Percentiles rank a stretch among this genome's conserved stretches.
Conservation (phyloP, 2,888 invertebrate species). For the Ornithoptera priamus region DNA sequence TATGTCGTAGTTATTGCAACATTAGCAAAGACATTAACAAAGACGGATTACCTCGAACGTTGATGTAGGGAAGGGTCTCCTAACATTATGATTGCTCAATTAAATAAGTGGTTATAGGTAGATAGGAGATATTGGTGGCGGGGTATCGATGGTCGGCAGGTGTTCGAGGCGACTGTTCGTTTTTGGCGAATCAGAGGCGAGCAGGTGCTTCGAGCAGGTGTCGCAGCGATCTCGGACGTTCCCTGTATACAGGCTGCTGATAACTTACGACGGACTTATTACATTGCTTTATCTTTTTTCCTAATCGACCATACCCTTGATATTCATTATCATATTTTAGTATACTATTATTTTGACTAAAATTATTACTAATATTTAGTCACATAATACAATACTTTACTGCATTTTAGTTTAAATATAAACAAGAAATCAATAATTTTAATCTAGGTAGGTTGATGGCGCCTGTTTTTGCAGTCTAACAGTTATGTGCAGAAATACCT, state of each 20-base stretch:
- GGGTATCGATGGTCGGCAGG: conserved; percentile 57
- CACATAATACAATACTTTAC: too few species aligned
- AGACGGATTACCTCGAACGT: conserved; percentile 1
- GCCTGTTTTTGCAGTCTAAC: too few species aligned
- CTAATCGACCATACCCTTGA: background rate
- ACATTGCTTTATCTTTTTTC: conserved; percentile 24
- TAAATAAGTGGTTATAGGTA: conserved; percentile 17
- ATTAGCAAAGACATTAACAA: background rate
- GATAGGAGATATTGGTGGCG: conserved; percentile 25
- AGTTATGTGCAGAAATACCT: too few species aligned
- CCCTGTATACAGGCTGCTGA: conserved; percentile 56
- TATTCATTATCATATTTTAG: background rate
- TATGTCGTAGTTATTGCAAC: background rate
- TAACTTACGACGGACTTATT: conserved; percentile 30
- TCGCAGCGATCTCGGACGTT: conserved; percentile 66
- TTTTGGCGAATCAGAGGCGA: conserved; percentile 75
- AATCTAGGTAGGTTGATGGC: too few species aligned
- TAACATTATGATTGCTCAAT: conserved; percentile 12
- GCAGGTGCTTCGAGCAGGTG: conserved; percentile 72
- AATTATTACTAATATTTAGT: too few species aligned
- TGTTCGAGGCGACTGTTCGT: conserved; percentile 60
- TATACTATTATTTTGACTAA: too few species aligned
- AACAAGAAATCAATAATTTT: too few species aligned
- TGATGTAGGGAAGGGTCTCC: conserved; percentile 4
- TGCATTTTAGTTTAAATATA: too few species aligned